Conservation (phyloP, 2,797 vertebrate genomes). For the Spea hammondii region DNA sequence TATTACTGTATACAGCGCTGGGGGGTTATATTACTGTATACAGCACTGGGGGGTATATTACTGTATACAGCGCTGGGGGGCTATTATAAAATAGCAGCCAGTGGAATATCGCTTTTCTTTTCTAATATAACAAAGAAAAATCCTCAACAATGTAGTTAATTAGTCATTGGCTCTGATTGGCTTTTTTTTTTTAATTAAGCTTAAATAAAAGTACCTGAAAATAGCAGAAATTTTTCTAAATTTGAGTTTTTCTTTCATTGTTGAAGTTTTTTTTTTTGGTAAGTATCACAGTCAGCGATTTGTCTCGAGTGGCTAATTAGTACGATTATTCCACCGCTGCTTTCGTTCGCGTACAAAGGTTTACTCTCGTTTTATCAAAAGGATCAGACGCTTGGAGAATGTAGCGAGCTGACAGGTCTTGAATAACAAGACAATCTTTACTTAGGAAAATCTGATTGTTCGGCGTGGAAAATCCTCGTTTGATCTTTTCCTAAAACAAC, state of each 20-base stretch:
- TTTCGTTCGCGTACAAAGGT: slow-evolving; percentile 79
- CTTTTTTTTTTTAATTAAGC: too few relatives aligned
- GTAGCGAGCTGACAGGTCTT: slow-evolving; percentile 79
- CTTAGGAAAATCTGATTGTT: slow-evolving; percentile 17
- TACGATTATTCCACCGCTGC: slow-evolving; percentile 94
- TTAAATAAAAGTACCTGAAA: too few relatives aligned
- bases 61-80: too few relatives aligned
- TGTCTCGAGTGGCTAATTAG: slow-evolving; percentile 90
- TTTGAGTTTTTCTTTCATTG: slow-evolving; percentile 55
- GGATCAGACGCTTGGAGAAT: slow-evolving; percentile 84
- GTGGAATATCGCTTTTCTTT: too few relatives aligned
- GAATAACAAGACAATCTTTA: slow-evolving; percentile 68
- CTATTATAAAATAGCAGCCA: too few relatives aligned
- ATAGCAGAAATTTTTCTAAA: neutral
- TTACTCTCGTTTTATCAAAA: slow-evolving; percentile 85
- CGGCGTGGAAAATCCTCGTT: slow-evolving; percentile 39
- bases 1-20: too few relatives aligned
- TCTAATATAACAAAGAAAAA: too few relatives aligned
- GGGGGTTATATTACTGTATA: too few relatives aligned
- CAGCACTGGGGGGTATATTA: too few relatives aligned
- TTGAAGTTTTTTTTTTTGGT: slow-evolving; percentile 60
- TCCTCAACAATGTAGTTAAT: too few relatives aligned
- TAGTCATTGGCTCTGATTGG: too few relatives aligned
- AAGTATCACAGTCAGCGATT: slow-evolving; percentile 70
- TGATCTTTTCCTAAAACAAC: slow-evolving; percentile 42